These are phyloP conservation scores for Tiliacea aurago DNA, from an alignment of 2,888 invertebrate genomes.

Conservation along the genomic window DNA sequence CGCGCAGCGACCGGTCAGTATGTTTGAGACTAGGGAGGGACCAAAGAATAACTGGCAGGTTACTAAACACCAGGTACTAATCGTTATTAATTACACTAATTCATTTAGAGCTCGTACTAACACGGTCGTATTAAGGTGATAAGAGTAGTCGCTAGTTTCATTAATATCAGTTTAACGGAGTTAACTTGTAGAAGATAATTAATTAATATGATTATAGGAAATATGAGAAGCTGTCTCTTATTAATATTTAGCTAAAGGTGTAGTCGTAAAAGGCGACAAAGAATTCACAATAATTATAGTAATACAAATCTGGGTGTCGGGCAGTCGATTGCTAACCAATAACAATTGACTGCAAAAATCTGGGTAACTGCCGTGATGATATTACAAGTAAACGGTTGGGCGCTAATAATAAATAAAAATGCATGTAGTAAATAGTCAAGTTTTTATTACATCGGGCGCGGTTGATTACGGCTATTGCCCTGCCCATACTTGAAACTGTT, in stretches of 20 bases:
- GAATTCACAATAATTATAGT: neutral
- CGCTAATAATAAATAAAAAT: neutral
- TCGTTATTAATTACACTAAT: slow-evolving; percentile 81
- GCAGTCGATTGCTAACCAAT: slow-evolving; percentile 13
- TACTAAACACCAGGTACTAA: slow-evolving; percentile 91
- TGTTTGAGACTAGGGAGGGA: slow-evolving; percentile 96
- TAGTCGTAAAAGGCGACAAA: neutral
- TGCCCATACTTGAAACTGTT: neutral
- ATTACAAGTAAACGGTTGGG: neutral
- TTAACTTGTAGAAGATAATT: slow-evolving; percentile 53
- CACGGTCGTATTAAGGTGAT: slow-evolving; percentile 34
- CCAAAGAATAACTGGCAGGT: slow-evolving; percentile 91
- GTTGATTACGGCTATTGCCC: neutral
- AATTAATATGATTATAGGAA: slow-evolving; percentile 43
- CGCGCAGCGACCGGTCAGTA: slow-evolving; percentile 95
- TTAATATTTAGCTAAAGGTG: neutral
- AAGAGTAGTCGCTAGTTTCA: slow-evolving; percentile 48
- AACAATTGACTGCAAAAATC: slow-evolving; percentile 12
- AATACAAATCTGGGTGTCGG: neutral
- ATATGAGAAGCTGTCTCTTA: neutral
- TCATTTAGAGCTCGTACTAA: slow-evolving; percentile 59
- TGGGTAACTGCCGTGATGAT: neutral
- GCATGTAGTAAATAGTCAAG: neutral
- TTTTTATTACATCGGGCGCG: neutral
- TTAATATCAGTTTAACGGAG: slow-evolving; percentile 53